Evolutionary conservation across 1,140 invertebrate genomes (phyloP).

Genomic region (Ephestia elutella): DNA sequence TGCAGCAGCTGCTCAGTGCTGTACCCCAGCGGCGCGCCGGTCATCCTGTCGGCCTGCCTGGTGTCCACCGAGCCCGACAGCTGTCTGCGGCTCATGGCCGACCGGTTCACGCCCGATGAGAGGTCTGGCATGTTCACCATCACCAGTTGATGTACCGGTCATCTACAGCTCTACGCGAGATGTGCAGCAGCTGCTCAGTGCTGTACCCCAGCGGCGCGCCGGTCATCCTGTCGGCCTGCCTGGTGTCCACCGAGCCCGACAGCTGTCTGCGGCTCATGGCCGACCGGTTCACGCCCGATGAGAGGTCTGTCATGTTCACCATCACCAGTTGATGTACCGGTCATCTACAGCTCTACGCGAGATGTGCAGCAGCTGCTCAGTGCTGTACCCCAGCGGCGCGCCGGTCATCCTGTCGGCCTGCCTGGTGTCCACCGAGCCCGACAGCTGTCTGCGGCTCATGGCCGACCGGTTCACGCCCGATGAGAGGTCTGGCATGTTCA

Average conservation of each 20-base stretch:
- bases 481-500: too few species aligned
- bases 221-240: constrained; percentile 95
- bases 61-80: constrained; percentile 97
- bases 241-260: constrained; percentile 97
- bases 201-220: constrained; percentile 87
- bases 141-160: constrained; percentile 90
- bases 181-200: constrained; percentile 91
- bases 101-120: constrained; percentile 95
- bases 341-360: constrained; percentile 92
- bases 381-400: constrained; percentile 85
- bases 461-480: constrained; percentile 95
- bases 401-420: constrained; percentile 97
- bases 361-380: constrained; percentile 90
- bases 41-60: constrained; percentile 96
- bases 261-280: constrained; percentile 94
- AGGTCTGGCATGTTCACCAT: too few species aligned
- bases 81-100: constrained; percentile 93
- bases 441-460: constrained; percentile 94
- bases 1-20: constrained; percentile 91
- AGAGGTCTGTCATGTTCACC: too few species aligned
- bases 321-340: too few species aligned
- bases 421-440: constrained; percentile 96
- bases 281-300: constrained; percentile 94
- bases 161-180: constrained; percentile 90
- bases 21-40: constrained; percentile 87